Evolutionary conservation across 2,113 vertebrate genomes (phyloP).

Genomic region (Morone saxatilis): DNA sequence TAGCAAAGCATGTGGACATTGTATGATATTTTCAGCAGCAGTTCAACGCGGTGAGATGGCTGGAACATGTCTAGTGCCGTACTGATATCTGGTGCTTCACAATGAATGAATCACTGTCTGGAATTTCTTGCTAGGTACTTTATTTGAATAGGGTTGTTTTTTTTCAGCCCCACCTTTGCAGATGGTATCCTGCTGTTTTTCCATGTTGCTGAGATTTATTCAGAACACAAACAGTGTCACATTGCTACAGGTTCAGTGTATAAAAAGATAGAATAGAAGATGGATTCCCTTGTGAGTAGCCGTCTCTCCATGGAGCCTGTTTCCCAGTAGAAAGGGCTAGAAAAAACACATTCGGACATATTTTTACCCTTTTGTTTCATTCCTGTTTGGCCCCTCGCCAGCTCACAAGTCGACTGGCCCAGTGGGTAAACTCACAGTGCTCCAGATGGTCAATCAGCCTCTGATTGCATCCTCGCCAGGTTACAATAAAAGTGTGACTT

Average conservation of each 20-base stretch:
- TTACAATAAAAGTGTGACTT: slow-evolving; percentile 24
- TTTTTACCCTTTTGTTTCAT: slow-evolving; percentile 23
- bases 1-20: background rate
- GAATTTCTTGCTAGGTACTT: slow-evolving; percentile 1
- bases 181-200: slow-evolving; percentile 20
- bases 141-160: background rate
- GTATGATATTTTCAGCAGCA: slow-evolving; percentile 6
- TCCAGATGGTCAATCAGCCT: slow-evolving; percentile 41
- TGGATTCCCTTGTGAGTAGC: background rate
- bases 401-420: slow-evolving; percentile 4
- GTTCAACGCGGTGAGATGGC: slow-evolving; percentile 1
- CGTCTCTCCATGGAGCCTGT: background rate
- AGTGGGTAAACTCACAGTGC: slow-evolving; percentile 10
- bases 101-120: slow-evolving; percentile 40
- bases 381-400: background rate
- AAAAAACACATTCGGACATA: slow-evolving; percentile 4
- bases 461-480: slow-evolving; percentile 1
- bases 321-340: background rate
- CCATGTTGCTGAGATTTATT: slow-evolving; percentile 19
- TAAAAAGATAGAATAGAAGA: slow-evolving; percentile 19
- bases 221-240: slow-evolving; percentile 24
- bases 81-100: slow-evolving; percentile 12
- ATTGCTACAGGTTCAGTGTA: background rate
- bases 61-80: slow-evolving; percentile 15
- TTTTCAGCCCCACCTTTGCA: slow-evolving; percentile 17